Base-by-base conservation (phyloP, 37 sponge, comb jelly and placozoan genomes). In the Spongia lamella region DNA sequence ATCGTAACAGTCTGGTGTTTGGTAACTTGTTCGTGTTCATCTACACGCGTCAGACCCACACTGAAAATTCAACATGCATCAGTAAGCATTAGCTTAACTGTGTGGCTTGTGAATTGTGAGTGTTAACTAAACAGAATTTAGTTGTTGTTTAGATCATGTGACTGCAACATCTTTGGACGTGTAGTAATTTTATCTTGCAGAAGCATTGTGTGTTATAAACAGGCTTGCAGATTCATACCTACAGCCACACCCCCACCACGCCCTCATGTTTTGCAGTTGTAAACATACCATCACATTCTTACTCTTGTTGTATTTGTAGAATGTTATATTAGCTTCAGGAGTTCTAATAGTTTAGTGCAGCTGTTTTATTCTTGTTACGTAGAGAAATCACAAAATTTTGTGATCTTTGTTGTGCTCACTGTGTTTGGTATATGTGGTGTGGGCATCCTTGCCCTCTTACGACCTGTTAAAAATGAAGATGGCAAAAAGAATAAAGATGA, bases 11-110 rank as follows among this genome's bases (percentile, higher is more conserved):
- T 15, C 22, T 77, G 56, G 36, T 73, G 26, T 53, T 73, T 61
- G 66, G 78, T 25, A 75, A 68, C 76, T 63, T 79, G 56, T 86
- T 66, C 32, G 24, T 79, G 19, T 86, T 49, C 62, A 27, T 86
- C 27, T 68, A 40, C 33, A n/a, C 54, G 7, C 38, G 22, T 43
- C 7, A 43, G 47, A 43, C 47, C 9, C 47, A 43, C 9, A 43
- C 47, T 43, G 47, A 5, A 13, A 43, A 9, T 43, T 5, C 47
- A 5, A 43, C 47, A 5, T 75, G 64, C 66, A 47, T 67, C 36
- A 64, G 77, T 64, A 64, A 26, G 51, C 14, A 29, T 61, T 39
- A 4, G 64, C 66, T 9, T 75, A 37, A 3, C 4, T 71, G 72
- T 71, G 72, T 71, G 29, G 62, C 2, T 7, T 19, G 26, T 24